Conservation (phyloP, 2,113 vertebrate species). For the Festucalex cinctus region DNA sequence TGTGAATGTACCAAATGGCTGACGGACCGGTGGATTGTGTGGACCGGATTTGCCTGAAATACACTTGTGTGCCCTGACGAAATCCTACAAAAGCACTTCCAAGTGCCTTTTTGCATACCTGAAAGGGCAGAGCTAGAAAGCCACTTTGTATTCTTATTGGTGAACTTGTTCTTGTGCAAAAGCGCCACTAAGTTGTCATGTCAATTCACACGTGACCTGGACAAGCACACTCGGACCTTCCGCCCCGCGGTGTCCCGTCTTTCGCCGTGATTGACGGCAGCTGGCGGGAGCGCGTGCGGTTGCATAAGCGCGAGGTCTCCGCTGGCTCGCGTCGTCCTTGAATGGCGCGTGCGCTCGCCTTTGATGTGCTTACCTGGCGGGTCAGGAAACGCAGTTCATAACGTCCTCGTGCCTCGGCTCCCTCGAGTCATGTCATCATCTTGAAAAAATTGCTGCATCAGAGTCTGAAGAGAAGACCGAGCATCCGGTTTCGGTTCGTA, state of each 20-base stretch:
- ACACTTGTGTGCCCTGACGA: no score
- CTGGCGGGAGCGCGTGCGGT: conserved; percentile 30
- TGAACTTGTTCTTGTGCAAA: not conserved
- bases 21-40: no score
- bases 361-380: conserved; percentile 19
- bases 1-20: no score
- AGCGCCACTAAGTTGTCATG: not conserved
- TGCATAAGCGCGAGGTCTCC: conserved; percentile 41
- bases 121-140: no score
- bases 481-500: not conserved
- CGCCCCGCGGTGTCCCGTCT: conserved; percentile 18
- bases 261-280: conserved; percentile 44
- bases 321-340: conserved; percentile 10
- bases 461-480: not conserved
- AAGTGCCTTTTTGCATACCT: no score
- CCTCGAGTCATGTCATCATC: not conserved
- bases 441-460: not conserved
- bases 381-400: conserved; percentile 6
- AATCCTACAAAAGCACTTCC: no score
- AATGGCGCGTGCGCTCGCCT: conserved; percentile 28
- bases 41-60: no score
- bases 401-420: conserved; percentile 15
- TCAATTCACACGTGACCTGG: conserved; percentile 10
- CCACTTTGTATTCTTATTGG: not conserved
- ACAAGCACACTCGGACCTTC: conserved; percentile 15